These are phyloP conservation scores for Trypoxylus dichotomus DNA, from an alignment of 1,140 invertebrate genomes.

Conservation along the genomic window DNA sequence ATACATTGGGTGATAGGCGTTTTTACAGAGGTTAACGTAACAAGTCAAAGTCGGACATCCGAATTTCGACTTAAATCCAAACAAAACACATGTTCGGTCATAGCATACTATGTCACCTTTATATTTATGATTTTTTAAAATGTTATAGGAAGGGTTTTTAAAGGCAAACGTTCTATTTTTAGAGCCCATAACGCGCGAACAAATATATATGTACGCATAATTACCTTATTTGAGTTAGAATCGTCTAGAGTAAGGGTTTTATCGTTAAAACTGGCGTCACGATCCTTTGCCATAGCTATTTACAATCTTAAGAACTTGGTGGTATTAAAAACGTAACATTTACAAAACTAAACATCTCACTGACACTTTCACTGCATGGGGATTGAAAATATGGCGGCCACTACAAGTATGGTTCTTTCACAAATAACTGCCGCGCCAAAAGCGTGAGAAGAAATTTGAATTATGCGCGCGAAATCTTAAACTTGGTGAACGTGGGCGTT, in stretches of 20 bases:
- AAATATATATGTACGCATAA: constrained; percentile 23
- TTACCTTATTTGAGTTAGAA: constrained; percentile 32
- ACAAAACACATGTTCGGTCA: neutral
- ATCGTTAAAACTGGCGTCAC: constrained; percentile 23
- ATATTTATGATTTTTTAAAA: constrained; percentile 22
- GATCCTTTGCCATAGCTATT: constrained; percentile 29
- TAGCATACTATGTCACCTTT: neutral
- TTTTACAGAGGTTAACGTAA: constrained; percentile 21
- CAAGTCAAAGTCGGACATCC: neutral
- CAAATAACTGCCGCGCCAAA: constrained; percentile 27
- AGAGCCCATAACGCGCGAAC: constrained; percentile 34
- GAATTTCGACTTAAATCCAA: neutral
- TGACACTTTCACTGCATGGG: constrained; percentile 31
- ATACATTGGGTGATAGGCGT: neutral
- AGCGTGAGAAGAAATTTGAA: neutral
- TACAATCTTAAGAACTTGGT: constrained; percentile 16
- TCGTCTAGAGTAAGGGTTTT: constrained; percentile 3
- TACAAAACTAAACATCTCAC: constrained; percentile 34
- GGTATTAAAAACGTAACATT: constrained; percentile 24
- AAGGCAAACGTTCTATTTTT: constrained; percentile 32
- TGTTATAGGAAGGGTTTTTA: neutral
- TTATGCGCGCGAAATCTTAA: neutral
- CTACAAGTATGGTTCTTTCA: constrained; percentile 19
- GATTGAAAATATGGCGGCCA: constrained; percentile 34
- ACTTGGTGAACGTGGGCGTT: neutral